phyloP scores from a whole-genome alignment of 2,797 vertebrate species.

The Eutrigla gurnardus region DNA sequence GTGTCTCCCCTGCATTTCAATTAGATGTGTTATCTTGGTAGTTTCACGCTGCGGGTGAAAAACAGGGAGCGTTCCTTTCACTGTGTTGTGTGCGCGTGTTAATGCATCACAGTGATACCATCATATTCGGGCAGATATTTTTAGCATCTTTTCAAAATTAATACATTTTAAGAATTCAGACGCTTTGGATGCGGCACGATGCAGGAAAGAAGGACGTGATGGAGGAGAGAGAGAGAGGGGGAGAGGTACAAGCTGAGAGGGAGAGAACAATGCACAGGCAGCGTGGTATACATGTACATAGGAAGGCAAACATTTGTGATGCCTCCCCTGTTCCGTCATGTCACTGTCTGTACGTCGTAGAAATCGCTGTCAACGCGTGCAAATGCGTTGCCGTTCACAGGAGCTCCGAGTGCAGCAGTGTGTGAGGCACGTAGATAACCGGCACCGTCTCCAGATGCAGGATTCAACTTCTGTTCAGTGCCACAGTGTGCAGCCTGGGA shows the following conservation, averaged over 20 bases:
- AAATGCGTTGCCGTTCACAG: conserved; percentile 6
- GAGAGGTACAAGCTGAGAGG: background rate
- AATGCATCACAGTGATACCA: conserved; percentile 14
- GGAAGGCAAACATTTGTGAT: conserved; percentile 5
- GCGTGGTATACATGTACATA: background rate
- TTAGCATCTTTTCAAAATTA: conserved; percentile 67
- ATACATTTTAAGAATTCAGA: conserved; percentile 67
- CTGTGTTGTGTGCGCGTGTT: conserved; percentile 15
- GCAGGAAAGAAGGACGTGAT: conserved; percentile 8
- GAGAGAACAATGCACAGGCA: background rate
- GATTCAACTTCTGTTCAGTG: conserved; percentile 59
- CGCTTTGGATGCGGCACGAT: conserved; percentile 38
- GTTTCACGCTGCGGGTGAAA: conserved; percentile 18
- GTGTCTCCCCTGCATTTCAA: conserved; percentile 15
- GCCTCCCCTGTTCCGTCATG: background rate
- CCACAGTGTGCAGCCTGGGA: conserved; percentile 52
- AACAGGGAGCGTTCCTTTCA: conserved; percentile 16
- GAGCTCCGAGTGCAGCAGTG: background rate
- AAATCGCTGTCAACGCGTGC: conserved; percentile 7
- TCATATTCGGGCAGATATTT: conserved; percentile 55
- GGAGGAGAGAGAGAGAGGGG: conserved; percentile 8
- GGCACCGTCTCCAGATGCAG: conserved; percentile 55
- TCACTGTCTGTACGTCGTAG: conserved; percentile 13
- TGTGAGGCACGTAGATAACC: conserved; percentile 30
- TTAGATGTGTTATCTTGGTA: conserved; percentile 8